Base-by-base conservation (phyloP, 2,113 vertebrate species). In the Brachypteracias leptosomus region DNA sequence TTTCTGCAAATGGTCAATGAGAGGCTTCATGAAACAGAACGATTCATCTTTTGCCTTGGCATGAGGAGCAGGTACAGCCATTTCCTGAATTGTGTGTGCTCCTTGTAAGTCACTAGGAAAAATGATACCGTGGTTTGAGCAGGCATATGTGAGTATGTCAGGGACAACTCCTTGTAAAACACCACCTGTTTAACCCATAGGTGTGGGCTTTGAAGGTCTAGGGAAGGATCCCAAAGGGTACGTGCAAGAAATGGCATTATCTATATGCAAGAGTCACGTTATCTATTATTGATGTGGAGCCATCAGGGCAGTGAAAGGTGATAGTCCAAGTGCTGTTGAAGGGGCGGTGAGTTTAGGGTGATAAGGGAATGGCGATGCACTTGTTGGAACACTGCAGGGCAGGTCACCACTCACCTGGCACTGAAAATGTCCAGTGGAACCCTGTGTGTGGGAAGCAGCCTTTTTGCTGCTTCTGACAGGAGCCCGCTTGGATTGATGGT, bases 131-230 rank as follows among this genome's bases (percentile, higher is more conserved):
- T 80, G 40, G 9, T 59, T 81, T 61, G 19, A 70, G 44, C 8
- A 36, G 68, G 28, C 11, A 15, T 10, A 10, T 57, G 36, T 21
- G 36, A 38, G 61, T 54, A 6, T 65, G 33, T 46, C 29, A 13
- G 58, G 29, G 62, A 26, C 35, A 36, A 5, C 40, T 57, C 47
- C 36, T 38, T 31, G 15, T 24, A 3, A 40, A 59, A 13, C 5
- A 3, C 61, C 63, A 3, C 11, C 1, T 18, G 24, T 33, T 20
- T 29, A 36, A 52, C n/a, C 1, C 2, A 19, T 11, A 54, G n/a
- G 10, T 28, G 9, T 21, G 38, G 61, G 42, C 89, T 65, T 19
- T 7, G 62, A 47, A 65, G 35, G 57, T 31, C 21, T 20, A 31
- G 1, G 2, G 71, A 61, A 67, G 77, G 62, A 61, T 95, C 73